A percentile compares a stretch with the other conserved stretches of the same genome.
Conservation (phyloP, 2,113 vertebrate genomes). For the Eretmochelys imbricata region DNA sequence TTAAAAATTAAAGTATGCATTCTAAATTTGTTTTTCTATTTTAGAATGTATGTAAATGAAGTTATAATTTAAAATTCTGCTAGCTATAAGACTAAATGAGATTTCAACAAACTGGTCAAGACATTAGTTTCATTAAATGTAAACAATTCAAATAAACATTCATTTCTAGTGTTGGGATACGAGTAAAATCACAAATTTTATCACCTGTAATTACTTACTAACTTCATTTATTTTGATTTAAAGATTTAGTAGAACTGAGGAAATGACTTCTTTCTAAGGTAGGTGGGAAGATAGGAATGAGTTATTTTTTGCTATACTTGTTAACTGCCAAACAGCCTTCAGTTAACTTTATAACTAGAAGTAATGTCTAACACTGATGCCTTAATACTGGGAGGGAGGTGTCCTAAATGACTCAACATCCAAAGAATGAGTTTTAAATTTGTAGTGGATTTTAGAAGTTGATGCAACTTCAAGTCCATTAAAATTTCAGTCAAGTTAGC, state of each 20-base stretch:
- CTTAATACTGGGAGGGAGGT: constrained; percentile 35
- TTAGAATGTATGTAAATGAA: constrained; percentile 63
- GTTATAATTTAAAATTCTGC: constrained; percentile 47
- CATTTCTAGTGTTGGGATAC: constrained; percentile 2
- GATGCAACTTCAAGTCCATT: not conserved
- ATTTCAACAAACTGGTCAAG: constrained; percentile 61
- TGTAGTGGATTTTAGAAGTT: not conserved
- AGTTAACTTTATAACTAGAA: not conserved
- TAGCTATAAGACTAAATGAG: constrained; percentile 31
- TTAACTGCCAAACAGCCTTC: not conserved
- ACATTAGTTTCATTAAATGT: constrained; percentile 42
- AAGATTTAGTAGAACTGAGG: constrained; percentile 8
- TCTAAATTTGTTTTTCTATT: constrained; percentile 62
- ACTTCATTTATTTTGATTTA: constrained; percentile 13
- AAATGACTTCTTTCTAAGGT: not conserved
- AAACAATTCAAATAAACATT: constrained; percentile 32
- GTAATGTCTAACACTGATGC: constrained; percentile 40
- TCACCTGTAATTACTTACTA: not conserved
- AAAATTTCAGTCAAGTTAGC: not conserved
- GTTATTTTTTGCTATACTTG: not conserved
- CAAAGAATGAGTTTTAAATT: not conserved
- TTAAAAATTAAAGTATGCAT: constrained; percentile 67
- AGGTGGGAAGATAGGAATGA: not conserved
- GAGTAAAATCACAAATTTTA: not conserved
- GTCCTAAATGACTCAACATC: not conserved